A percentile compares a stretch with the other conserved stretches of the same genome.
These are phyloP conservation scores for Clarias batrachus DNA, from an alignment of 2,113 vertebrate species.

Conservation along the genomic window DNA sequence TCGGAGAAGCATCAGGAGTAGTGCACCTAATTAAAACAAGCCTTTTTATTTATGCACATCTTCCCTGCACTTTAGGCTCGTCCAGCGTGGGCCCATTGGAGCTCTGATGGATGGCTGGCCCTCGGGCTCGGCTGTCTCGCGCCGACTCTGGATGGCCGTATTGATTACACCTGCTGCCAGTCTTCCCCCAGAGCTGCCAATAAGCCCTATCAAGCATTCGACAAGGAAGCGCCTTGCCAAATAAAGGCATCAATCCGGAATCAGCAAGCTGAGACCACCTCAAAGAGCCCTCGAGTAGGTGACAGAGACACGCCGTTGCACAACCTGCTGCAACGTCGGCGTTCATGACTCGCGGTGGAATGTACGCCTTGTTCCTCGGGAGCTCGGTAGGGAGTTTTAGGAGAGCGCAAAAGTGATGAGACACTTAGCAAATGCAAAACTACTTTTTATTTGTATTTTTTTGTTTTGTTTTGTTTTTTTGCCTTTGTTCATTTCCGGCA, in stretches of 20 bases:
- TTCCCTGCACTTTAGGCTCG: slow-evolving; percentile 35
- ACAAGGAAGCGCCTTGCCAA: slow-evolving; percentile 52
- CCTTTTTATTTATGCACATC: slow-evolving; percentile 64
- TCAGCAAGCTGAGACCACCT: slow-evolving; percentile 46
- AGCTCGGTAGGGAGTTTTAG: slow-evolving; percentile 50
- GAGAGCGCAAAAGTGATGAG: slow-evolving; percentile 54
- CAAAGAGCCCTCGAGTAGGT: slow-evolving; percentile 11
- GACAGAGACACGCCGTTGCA: slow-evolving; percentile 31
- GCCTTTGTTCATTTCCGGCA: slow-evolving; percentile 39
- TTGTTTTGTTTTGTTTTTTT: background rate
- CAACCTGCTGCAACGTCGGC: slow-evolving; percentile 23
- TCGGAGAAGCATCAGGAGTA: slow-evolving; percentile 60
- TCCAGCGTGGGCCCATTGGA: slow-evolving; percentile 51
- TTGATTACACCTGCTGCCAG: slow-evolving; percentile 68
- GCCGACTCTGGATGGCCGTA: slow-evolving; percentile 65
- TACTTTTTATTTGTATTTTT: too few species aligned
- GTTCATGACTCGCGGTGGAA: slow-evolving; percentile 30
- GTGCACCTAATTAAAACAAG: slow-evolving; percentile 66
- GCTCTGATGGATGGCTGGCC: slow-evolving; percentile 62
- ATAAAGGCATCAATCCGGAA: slow-evolving; percentile 65
- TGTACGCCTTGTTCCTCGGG: slow-evolving; percentile 57
- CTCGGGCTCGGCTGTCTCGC: slow-evolving; percentile 61
- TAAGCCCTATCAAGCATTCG: slow-evolving; percentile 56
- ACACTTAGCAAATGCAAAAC: slow-evolving; percentile 25
- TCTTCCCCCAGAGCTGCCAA: slow-evolving; percentile 66